Conservation (phyloP, 1,140 invertebrate genomes). For the Procambarus virginalis region DNA sequence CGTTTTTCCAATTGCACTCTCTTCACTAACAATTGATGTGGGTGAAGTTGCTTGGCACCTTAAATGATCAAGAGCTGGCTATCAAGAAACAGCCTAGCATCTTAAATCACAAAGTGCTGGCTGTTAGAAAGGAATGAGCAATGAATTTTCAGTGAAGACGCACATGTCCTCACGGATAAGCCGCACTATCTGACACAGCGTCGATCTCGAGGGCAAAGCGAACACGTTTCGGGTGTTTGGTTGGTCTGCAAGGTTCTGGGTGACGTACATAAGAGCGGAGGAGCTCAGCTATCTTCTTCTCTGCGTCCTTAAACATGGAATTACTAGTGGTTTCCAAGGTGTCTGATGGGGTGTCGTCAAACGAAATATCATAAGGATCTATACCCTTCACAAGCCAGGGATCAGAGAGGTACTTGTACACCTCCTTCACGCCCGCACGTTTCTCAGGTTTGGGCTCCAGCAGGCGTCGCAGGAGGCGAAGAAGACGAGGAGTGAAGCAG, state of each 20-base stretch:
- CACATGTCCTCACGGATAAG: neutral
- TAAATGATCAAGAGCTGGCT: neutral
- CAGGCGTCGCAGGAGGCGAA: conserved; percentile 83
- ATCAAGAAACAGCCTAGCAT: neutral
- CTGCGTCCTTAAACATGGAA: conserved; percentile 61
- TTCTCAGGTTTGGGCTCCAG: conserved; percentile 84
- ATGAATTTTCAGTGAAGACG: neutral
- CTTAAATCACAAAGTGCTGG: neutral
- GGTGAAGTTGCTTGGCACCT: neutral
- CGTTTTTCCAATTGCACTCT: no score
- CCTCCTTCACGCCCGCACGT: conserved; percentile 82
- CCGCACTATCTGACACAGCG: neutral
- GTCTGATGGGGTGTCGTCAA: conserved; percentile 64
- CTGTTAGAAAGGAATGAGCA: no score
- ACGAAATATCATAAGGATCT: conserved; percentile 62
- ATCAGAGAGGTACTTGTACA: conserved; percentile 84
- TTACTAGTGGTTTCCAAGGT: conserved; percentile 63
- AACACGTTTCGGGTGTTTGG: conserved; percentile 72
- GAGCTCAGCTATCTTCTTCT: conserved; percentile 78
- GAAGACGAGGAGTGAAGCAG: conserved; percentile 79
- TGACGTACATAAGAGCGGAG: conserved; percentile 79
- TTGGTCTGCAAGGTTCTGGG: conserved; percentile 81
- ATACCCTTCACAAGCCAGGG: conserved; percentile 79
- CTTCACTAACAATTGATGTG: no score
- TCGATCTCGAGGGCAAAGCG: neutral